Percentiles rank a stretch among this genome's conserved stretches.
These are phyloP conservation scores for Mallotus villosus DNA, from an alignment of 2,797 vertebrate species.

Conservation along the genomic window DNA sequence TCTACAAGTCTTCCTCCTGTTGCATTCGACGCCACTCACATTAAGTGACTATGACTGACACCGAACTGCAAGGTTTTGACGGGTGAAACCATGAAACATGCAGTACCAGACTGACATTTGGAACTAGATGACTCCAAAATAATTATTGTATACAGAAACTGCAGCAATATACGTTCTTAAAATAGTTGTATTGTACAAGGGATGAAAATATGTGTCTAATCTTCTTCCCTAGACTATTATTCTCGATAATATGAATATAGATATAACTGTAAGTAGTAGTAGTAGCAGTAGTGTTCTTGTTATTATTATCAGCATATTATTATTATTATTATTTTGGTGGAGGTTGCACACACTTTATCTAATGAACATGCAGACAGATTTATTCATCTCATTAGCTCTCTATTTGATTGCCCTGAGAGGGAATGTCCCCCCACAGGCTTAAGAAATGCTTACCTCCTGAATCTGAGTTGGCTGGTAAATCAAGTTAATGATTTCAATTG, in stretches of 20 bases:
- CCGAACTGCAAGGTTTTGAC: too few species aligned
- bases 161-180: too few species aligned
- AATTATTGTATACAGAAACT: too few species aligned
- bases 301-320: neutral
- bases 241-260: neutral
- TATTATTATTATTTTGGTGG: constrained; percentile 15
- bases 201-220: too few species aligned
- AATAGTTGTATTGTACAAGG: too few species aligned
- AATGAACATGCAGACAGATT: constrained; percentile 31
- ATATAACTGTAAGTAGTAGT: neutral
- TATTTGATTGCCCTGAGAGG: constrained; percentile 38
- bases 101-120: too few species aligned
- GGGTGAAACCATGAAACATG: too few species aligned
- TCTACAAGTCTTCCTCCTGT: too few species aligned
- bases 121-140: too few species aligned
- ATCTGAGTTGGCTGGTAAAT: constrained; percentile 37
- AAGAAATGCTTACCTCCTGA: constrained; percentile 44
- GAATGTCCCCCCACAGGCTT: constrained; percentile 41
- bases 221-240: neutral
- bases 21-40: too few species aligned
- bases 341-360: constrained; percentile 12
- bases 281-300: neutral
- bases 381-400: constrained; percentile 41
- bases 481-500: constrained; percentile 45
- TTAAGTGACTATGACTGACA: too few species aligned